A percentile compares a stretch with the other conserved stretches of the same genome.
phyloP scores from a whole-genome alignment of 2,888 invertebrate genomes.

The Orthonychiurus folsomi region DNA sequence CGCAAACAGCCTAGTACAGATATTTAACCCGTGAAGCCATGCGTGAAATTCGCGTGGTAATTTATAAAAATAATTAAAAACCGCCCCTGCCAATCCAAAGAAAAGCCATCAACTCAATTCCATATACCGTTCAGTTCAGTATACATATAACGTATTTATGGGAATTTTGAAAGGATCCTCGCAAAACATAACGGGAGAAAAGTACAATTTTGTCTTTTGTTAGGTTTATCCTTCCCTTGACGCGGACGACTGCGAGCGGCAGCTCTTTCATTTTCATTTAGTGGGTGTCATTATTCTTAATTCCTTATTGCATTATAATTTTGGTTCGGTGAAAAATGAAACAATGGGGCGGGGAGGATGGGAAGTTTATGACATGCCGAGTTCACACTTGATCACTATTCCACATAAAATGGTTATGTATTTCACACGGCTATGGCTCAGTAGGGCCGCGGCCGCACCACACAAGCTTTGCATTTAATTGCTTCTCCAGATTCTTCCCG shows the following conservation, averaged over 20 bases:
- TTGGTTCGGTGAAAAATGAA: background rate
- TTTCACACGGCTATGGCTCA: background rate
- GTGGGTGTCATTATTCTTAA: constrained; percentile 1
- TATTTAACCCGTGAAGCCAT: too few relatives aligned
- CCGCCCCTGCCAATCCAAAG: too few relatives aligned
- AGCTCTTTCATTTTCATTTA: constrained; percentile 3
- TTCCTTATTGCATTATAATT: constrained; percentile 5
- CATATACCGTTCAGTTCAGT: too few relatives aligned
- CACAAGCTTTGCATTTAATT: background rate
- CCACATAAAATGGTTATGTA: background rate
- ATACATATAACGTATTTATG: too few relatives aligned
- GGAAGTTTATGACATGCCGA: background rate
- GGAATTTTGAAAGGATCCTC: too few relatives aligned
- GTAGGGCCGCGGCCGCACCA: background rate
- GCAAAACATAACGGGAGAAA: too few relatives aligned
- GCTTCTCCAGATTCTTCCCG: too few relatives aligned
- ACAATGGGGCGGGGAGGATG: background rate
- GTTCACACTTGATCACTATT: constrained; percentile 1
- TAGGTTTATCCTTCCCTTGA: background rate
- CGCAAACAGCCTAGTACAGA: too few relatives aligned
- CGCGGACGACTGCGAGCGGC: background rate
- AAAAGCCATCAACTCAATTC: too few relatives aligned
- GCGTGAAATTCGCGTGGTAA: too few relatives aligned
- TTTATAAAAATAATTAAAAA: too few relatives aligned
- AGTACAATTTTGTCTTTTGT: background rate